A percentile compares a stretch with the other conserved stretches of the same genome.
phyloP scores from a whole-genome alignment of 2,113 vertebrate species.

The Nothocercus nigrocapillus region DNA sequence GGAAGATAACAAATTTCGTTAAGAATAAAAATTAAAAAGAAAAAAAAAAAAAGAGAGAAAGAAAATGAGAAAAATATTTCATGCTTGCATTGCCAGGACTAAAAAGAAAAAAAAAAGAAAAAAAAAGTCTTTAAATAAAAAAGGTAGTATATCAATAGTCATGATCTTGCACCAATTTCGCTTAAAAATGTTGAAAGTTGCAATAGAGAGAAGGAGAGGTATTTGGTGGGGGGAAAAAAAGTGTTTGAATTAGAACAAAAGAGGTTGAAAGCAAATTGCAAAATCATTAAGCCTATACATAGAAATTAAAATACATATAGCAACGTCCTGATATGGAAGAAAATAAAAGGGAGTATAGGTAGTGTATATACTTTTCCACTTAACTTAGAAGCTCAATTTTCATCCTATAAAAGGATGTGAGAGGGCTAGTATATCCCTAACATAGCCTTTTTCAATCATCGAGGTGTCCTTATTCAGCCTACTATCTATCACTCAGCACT shows the following conservation, averaged over 20 bases:
- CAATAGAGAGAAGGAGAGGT: fast-evolving
- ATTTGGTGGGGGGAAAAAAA: not conserved
- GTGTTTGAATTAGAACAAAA: not conserved
- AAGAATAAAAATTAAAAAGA: not conserved
- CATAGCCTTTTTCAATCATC: not conserved
- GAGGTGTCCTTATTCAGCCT: not conserved
- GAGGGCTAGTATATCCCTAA: not conserved
- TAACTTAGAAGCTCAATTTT: not conserved
- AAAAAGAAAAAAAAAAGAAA: not conserved
- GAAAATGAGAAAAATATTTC: not conserved
- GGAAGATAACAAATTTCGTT: not conserved
- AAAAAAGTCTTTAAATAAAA: not conserved
- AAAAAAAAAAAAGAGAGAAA: not conserved
- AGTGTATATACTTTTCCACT: not conserved
- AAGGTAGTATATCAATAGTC: fast-evolving
- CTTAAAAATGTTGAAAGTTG: not conserved
- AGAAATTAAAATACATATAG: not conserved
- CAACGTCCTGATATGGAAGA: fast-evolving
- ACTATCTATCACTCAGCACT: not conserved
- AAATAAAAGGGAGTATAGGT: not conserved
- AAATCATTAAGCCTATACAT: not conserved
- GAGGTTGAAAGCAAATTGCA: not conserved
- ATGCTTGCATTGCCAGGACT: not conserved
- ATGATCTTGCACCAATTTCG: not conserved
- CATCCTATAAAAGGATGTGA: not conserved